Evolutionary conservation across 2,113 vertebrate genomes (phyloP).

Genomic region (Dermatemys mawii): DNA sequence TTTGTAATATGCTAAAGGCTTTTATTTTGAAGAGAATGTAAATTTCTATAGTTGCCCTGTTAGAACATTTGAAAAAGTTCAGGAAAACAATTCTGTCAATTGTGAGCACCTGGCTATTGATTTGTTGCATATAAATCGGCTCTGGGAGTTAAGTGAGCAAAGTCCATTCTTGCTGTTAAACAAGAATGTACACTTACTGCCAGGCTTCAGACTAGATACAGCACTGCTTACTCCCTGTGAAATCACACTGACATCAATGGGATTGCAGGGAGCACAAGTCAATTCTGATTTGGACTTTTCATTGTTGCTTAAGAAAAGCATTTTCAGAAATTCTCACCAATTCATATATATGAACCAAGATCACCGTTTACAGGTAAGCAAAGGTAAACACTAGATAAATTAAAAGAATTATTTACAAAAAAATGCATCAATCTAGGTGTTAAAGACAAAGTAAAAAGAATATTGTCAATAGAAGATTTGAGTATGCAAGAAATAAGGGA

Average conservation of each 20-base stretch:
- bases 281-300: neutral
- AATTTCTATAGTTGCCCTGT: neutral
- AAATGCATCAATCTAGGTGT: neutral
- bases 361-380: neutral
- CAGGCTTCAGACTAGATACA: neutral
- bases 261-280: neutral
- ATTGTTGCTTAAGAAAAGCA: neutral
- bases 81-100: neutral
- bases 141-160: neutral
- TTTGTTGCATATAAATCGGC: neutral
- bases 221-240: neutral
- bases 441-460: neutral
- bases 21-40: neutral
- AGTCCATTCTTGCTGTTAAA: neutral
- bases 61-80: neutral
- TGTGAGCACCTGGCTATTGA: neutral
- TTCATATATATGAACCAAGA: neutral
- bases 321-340: neutral
- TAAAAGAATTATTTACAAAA: neutral
- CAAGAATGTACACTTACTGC: neutral
- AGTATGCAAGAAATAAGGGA: neutral
- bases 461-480: neutral
- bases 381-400: neutral
- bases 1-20: neutral
- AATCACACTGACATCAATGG: rapidly evolving